Percentiles rank a stretch among this genome's conserved stretches.
These are phyloP conservation scores for Lordiphosa fenestrarum DNA, from an alignment of 2,888 invertebrate genomes.

Conservation along the genomic window DNA sequence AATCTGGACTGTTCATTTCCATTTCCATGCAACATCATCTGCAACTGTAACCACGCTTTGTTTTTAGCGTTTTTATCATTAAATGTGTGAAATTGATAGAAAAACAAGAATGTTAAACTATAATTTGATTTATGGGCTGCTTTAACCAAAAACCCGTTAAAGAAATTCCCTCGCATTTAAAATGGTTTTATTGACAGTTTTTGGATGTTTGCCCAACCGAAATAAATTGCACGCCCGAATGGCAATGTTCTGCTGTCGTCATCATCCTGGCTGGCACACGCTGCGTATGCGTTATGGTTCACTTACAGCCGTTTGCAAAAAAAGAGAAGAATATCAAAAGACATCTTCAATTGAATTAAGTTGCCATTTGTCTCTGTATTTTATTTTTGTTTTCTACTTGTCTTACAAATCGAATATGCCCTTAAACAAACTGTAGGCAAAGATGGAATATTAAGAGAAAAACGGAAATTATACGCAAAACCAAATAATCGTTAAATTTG, in stretches of 20 bases:
- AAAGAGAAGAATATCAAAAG: constrained; percentile 9
- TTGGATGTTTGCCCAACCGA: constrained; percentile 40
- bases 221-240: constrained; percentile 49
- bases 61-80: not conserved
- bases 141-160: constrained; percentile 23
- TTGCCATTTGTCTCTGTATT: constrained; percentile 47
- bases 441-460: constrained; percentile 42
- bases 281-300: constrained; percentile 35
- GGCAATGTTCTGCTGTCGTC: constrained; percentile 30
- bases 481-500: constrained; percentile 64
- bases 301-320: constrained; percentile 19
- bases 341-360: constrained; percentile 58
- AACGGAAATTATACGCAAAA: constrained; percentile 47
- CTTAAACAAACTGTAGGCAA: constrained; percentile 51
- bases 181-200: constrained; percentile 34
- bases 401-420: constrained; percentile 28
- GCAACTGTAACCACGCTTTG: constrained; percentile 27
- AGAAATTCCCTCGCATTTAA: constrained; percentile 12
- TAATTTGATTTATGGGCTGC: constrained; percentile 40
- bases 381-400: constrained; percentile 12
- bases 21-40: constrained; percentile 24
- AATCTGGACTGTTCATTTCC: constrained; percentile 38
- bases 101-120: constrained; percentile 16
- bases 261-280: constrained; percentile 23
- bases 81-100: constrained; percentile 21